Evolutionary conservation across 2,113 vertebrate species (phyloP).

Genomic region (Microtus pennsylvanicus): DNA sequence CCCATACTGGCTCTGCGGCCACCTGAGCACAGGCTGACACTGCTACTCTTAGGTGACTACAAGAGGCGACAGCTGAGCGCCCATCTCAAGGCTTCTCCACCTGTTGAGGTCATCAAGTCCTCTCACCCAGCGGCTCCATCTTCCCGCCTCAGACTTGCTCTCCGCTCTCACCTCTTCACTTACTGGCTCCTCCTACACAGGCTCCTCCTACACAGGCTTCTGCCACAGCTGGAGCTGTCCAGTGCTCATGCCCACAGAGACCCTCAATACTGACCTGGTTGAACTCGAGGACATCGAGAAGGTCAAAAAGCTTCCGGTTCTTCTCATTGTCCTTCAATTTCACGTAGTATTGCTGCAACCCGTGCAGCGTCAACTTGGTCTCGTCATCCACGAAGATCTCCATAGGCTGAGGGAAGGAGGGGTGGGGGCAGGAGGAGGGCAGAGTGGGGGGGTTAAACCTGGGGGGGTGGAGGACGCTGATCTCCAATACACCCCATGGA

Average conservation of each 20-base stretch:
- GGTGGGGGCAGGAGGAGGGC: constrained; percentile 79
- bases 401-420: constrained; percentile 88
- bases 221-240: neutral
- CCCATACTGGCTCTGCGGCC: neutral
- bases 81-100: neutral
- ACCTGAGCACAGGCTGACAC: neutral
- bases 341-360: constrained; percentile 93
- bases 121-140: neutral
- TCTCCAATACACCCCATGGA: constrained; percentile 82
- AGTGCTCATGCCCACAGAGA: neutral
- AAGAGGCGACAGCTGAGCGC: neutral
- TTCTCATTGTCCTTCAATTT: constrained; percentile 94
- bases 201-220: neutral
- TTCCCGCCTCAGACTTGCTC: neutral
- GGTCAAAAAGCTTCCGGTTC: constrained; percentile 92
- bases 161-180: neutral
- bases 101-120: neutral
- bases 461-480: constrained; percentile 81
- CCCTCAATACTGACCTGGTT: constrained; percentile 86
- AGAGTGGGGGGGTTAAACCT: constrained; percentile 84
- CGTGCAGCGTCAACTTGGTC: constrained; percentile 92
- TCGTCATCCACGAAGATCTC: constrained; percentile 93
- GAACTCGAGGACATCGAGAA: constrained; percentile 91
- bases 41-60: neutral
- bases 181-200: neutral